Percentiles rank a stretch among this genome's conserved stretches.
Evolutionary conservation across 2,113 vertebrate species (phyloP).

Genomic region (Myrmophylax atrothorax): DNA sequence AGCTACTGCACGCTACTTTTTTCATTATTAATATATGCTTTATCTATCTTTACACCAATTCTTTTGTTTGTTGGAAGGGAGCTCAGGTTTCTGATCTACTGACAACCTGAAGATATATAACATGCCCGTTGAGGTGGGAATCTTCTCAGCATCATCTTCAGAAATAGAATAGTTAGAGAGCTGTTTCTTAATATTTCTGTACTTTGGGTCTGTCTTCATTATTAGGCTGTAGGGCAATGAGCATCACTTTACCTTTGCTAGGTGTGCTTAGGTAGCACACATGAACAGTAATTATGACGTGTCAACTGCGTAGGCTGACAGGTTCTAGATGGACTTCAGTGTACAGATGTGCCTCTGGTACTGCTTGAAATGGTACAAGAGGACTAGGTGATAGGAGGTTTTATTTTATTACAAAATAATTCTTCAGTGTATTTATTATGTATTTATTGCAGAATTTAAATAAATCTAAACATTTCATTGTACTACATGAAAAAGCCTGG

Average conservation of each 20-base stretch:
- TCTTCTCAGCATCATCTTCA: neutral
- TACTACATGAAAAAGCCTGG: neutral
- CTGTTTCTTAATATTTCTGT: neutral
- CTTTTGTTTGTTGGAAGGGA: neutral
- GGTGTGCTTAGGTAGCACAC: neutral
- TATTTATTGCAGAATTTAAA: neutral
- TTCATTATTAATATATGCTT: neutral
- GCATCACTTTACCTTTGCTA: neutral
- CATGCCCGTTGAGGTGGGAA: neutral
- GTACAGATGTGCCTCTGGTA: neutral
- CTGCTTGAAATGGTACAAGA: neutral
- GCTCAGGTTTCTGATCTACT: neutral
- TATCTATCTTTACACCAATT: neutral
- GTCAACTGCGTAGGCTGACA: neutral
- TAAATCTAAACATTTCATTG: neutral
- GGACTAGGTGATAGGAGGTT: neutral
- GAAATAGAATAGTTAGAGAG: neutral
- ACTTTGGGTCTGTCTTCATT: neutral
- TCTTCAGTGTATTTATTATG: neutral
- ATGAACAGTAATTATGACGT: neutral
- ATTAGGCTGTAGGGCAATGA: neutral
- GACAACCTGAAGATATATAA: neutral
- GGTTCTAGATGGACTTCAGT: neutral
- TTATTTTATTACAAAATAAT: neutral
- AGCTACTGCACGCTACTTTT: neutral